Conservation (phyloP, 2,113 vertebrate genomes). For the Hypanus sabinus region DNA sequence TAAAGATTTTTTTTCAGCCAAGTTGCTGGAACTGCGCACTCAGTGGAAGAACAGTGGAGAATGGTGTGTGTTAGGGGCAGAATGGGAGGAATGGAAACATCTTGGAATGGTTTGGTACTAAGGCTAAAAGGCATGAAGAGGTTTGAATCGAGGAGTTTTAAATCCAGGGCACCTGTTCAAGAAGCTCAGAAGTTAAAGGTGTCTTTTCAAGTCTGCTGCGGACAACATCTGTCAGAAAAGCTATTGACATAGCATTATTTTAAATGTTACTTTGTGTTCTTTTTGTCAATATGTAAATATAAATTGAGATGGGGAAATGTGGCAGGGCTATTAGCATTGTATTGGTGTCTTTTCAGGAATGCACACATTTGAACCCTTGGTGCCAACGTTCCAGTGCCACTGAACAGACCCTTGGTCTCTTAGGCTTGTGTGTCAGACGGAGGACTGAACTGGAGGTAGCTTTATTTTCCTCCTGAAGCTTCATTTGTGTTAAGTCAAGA, state of each 20-base stretch:
- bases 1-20: too few relatives aligned
- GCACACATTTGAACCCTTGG: too few relatives aligned
- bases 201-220: not conserved
- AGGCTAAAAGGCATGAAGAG: not conserved
- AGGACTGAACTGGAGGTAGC: not conserved
- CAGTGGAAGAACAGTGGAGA: not conserved
- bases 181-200: not conserved
- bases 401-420: not conserved
- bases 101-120: not conserved
- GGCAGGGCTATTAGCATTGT: not conserved
- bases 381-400: not conserved
- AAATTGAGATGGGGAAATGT: not conserved
- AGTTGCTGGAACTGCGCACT: not conserved
- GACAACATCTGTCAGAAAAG: not conserved
- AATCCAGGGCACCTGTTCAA: not conserved
- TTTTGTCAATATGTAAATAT: too few relatives aligned
- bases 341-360: not conserved
- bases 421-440: not conserved
- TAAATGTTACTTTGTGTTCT: not conserved
- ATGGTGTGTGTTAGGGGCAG: not conserved
- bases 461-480: not conserved
- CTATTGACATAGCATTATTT: not conserved
- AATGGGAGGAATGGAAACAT: not conserved
- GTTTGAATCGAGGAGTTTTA: not conserved
- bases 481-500: not conserved